phyloP scores from a whole-genome alignment of 2,797 vertebrate genomes.

The Neosilurus mollespiculum region DNA sequence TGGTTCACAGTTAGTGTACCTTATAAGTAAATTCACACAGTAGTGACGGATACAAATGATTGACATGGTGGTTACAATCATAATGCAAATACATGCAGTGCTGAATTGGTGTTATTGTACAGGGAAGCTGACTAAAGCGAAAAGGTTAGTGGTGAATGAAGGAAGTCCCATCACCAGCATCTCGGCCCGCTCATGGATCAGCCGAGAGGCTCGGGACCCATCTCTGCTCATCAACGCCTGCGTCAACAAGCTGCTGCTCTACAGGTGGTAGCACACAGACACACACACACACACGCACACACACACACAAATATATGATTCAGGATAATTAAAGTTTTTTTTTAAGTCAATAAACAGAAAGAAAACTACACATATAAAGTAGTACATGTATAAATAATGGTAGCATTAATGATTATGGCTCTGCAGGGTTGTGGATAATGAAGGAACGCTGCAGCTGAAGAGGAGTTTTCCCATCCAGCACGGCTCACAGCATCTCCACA shows the following conservation, averaged over 20 bases:
- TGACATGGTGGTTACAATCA: not conserved
- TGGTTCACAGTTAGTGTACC: too few species aligned
- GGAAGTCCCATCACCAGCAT: constrained; percentile 90
- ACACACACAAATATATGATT: not conserved
- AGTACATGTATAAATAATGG: not conserved
- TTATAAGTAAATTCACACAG: too few species aligned
- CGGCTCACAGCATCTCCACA: constrained; percentile 82
- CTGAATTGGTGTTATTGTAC: constrained; percentile 45
- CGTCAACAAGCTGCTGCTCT: constrained; percentile 89
- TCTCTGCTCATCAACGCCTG: constrained; percentile 90
- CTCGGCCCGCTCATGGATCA: constrained; percentile 93
- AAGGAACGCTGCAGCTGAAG: constrained; percentile 88
- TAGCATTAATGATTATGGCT: not conserved
- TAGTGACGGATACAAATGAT: too few species aligned
- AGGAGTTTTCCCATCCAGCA: constrained; percentile 91
- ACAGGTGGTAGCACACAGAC: constrained; percentile 73
- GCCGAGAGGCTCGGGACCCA: constrained; percentile 89
- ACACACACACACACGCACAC: not conserved
- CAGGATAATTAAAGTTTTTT: not conserved
- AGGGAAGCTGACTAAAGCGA: constrained; percentile 93
- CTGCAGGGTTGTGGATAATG: constrained; percentile 88
- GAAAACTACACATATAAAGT: not conserved
- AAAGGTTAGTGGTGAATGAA: constrained; percentile 87
- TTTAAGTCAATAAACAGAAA: not conserved
- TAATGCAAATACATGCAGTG: not conserved